phyloP scores from a whole-genome alignment of 2,797 vertebrate genomes.

The Sebastiscus albofasciatus region DNA sequence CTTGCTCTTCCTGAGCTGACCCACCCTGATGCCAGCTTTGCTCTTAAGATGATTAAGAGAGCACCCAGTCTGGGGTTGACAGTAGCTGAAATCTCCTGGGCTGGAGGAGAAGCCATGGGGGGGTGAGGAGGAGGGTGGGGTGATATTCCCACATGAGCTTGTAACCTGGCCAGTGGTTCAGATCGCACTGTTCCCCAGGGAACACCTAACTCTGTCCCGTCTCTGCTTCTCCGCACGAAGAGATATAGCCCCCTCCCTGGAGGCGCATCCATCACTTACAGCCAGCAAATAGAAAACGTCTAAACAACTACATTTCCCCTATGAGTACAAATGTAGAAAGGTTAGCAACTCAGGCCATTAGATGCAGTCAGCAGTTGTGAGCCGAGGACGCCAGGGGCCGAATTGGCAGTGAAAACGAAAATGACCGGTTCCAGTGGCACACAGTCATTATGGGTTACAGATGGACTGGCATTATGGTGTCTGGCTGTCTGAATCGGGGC shows the following conservation, averaged over 20 bases:
- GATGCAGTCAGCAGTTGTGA: constrained; percentile 72
- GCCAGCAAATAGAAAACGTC: constrained; percentile 76
- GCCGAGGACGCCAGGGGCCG: constrained; percentile 59
- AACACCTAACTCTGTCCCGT: constrained; percentile 63
- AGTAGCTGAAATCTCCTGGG: constrained; percentile 73
- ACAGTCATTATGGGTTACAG: constrained; percentile 79
- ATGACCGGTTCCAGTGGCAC: constrained; percentile 79
- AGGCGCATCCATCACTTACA: constrained; percentile 80
- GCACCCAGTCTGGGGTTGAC: constrained; percentile 67
- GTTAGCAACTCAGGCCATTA: constrained; percentile 70
- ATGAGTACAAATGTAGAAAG: constrained; percentile 73
- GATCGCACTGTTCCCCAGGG: constrained; percentile 54
- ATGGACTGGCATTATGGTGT: constrained; percentile 82
- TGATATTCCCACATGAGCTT: constrained; percentile 70
- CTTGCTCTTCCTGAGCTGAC: constrained; percentile 38
- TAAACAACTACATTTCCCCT: constrained; percentile 79
- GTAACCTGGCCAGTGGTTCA: constrained; percentile 71
- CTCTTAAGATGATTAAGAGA: constrained; percentile 81
- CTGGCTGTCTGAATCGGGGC: constrained; percentile 78
- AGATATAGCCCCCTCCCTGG: constrained; percentile 66
- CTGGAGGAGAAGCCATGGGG: constrained; percentile 41
- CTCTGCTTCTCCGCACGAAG: constrained; percentile 65
- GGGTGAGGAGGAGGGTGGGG: constrained; percentile 27
- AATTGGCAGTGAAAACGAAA: constrained; percentile 76
- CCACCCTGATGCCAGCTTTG: constrained; percentile 62